Conservation (phyloP, 2,113 vertebrate species). For the Cyrtonyx montezumae region DNA sequence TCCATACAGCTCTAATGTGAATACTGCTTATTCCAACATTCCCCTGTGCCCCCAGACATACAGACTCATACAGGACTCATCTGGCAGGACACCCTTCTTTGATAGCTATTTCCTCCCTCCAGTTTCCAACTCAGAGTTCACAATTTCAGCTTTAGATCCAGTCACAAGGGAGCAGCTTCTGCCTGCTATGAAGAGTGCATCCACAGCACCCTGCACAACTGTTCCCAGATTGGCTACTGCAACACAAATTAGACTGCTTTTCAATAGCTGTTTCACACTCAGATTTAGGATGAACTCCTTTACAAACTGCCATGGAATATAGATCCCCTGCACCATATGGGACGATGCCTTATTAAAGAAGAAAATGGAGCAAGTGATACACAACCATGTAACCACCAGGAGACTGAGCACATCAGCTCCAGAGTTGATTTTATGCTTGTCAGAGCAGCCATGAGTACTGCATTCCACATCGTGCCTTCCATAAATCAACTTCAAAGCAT, state of each 20-base stretch:
- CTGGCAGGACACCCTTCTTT: conserved; percentile 5
- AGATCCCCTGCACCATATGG: not conserved
- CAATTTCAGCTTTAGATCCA: not conserved
- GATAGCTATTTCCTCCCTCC: not conserved
- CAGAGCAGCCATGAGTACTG: not conserved
- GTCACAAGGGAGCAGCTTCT: not conserved
- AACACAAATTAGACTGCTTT: not conserved
- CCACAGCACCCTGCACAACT: not conserved
- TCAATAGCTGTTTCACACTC: accelerated
- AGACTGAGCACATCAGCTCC: not conserved
- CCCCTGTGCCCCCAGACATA: not conserved
- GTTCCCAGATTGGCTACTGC: not conserved
- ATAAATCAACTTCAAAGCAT: not conserved
- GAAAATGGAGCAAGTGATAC: not conserved
- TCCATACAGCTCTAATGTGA: not conserved
- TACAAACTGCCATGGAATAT: not conserved
- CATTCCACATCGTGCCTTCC: not conserved
- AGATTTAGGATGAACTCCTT: not conserved
- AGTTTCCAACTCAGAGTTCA: not conserved
- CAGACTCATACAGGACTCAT: not conserved
- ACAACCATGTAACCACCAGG: not conserved
- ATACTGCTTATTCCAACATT: no score
- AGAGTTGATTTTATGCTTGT: not conserved
- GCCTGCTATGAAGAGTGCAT: not conserved
- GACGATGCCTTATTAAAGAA: not conserved